phyloP scores from a whole-genome alignment of 2,888 invertebrate genomes.

The Phlogophora meticulosa region DNA sequence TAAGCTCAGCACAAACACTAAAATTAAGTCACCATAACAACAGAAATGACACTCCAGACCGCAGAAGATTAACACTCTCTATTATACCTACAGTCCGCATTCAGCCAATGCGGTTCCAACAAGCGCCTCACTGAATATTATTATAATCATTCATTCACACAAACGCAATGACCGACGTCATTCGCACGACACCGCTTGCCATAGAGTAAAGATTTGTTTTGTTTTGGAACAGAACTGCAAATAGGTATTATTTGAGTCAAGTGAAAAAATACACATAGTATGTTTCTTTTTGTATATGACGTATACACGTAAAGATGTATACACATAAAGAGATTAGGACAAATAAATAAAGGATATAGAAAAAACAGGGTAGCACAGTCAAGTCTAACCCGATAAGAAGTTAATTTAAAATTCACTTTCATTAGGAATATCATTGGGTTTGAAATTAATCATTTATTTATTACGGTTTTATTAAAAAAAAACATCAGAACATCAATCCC shows the following conservation, averaged over 20 bases:
- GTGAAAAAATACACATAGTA: too few species aligned
- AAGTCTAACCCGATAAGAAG: too few species aligned
- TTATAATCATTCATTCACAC: slow-evolving; percentile 78
- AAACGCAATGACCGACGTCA: slow-evolving; percentile 74
- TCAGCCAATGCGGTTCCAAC: slow-evolving; percentile 61
- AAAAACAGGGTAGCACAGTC: too few species aligned
- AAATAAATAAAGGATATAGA: too few species aligned
- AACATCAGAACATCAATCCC: too few species aligned
- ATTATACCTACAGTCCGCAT: slow-evolving; percentile 39
- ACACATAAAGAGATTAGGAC: too few species aligned
- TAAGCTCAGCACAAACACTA: background rate
- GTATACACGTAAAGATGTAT: too few species aligned
- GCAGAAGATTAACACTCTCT: slow-evolving; percentile 33
- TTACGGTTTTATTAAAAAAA: too few species aligned
- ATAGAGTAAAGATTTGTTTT: slow-evolving; percentile 53
- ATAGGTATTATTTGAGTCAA: slow-evolving; percentile 29
- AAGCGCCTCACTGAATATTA: slow-evolving; percentile 74
- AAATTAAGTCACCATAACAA: slow-evolving; percentile 10
- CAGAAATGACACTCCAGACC: slow-evolving; percentile 15
- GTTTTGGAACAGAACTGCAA: slow-evolving; percentile 1
- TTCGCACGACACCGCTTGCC: slow-evolving; percentile 61
- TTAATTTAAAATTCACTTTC: too few species aligned
- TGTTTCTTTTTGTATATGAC: too few species aligned
- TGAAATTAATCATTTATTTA: too few species aligned
- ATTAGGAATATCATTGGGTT: too few species aligned